Conservation (phyloP, 2,113 vertebrate species). For the Gambusia affinis region DNA sequence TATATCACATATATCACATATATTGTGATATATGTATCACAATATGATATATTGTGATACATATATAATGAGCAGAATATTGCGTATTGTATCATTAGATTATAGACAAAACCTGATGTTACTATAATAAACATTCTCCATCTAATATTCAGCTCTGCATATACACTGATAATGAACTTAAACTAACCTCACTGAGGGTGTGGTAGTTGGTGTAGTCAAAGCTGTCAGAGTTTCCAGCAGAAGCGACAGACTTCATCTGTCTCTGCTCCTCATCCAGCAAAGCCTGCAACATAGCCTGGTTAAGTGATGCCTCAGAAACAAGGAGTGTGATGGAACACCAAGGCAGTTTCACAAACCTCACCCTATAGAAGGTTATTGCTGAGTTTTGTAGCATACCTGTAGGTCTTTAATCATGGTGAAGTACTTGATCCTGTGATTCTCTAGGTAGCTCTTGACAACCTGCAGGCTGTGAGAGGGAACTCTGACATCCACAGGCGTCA, state of each 20-base stretch:
- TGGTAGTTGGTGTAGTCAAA: conserved; percentile 79
- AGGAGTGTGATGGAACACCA: not conserved
- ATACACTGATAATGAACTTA: too few relatives aligned
- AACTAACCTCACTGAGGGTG: conserved; percentile 81
- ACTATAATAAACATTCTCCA: not conserved
- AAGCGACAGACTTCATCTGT: conserved; percentile 70
- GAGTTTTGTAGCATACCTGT: conserved; percentile 79
- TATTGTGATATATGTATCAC: too few relatives aligned
- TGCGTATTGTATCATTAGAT: too few relatives aligned
- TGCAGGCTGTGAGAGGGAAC: conserved; percentile 81
- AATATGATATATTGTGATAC: too few relatives aligned
- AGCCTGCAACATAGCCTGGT: conserved; percentile 58
- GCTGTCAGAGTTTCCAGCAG: conserved; percentile 72
- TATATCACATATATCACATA: too few relatives aligned
- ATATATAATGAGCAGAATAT: too few relatives aligned
- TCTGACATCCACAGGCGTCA: conserved; percentile 80
- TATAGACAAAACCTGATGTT: too few relatives aligned
- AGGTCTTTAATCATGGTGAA: conserved; percentile 86
- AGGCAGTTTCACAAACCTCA: not conserved
- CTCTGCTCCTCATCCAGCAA: conserved; percentile 84
- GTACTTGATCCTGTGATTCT: conserved; percentile 77
- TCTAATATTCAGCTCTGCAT: not conserved
- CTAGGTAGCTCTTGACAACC: conserved; percentile 81
- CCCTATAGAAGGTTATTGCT: too few relatives aligned
- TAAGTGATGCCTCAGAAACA: conserved; percentile 57